phyloP scores from a whole-genome alignment of 64 coral and sea anemone genomes.

The Montipora sp. region DNA sequence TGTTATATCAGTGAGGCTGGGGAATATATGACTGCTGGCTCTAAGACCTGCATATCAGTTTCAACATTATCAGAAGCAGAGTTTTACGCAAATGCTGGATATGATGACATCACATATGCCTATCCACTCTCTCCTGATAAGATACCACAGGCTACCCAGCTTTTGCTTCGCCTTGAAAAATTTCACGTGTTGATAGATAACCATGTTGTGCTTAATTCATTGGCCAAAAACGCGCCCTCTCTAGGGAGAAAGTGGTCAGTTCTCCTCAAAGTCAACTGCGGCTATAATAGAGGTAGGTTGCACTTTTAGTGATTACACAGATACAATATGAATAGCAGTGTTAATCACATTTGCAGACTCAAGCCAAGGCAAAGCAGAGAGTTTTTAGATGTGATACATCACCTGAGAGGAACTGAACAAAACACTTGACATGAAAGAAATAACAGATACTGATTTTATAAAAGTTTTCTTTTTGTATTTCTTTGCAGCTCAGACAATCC shows the following conservation, averaged over 20 bases:
- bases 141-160: slow-evolving; percentile 71
- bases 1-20: slow-evolving; percentile 73
- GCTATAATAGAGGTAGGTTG: slow-evolving; percentile 75
- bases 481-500: too few relatives aligned
- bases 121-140: slow-evolving; percentile 88
- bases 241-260: slow-evolving; percentile 82
- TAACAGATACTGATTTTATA: too few relatives aligned
- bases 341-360: too few relatives aligned
- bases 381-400: too few relatives aligned
- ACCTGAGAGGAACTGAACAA: too few relatives aligned
- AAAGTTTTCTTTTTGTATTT: too few relatives aligned
- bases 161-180: slow-evolving; percentile 60
- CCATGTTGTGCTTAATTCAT: slow-evolving; percentile 62
- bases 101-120: slow-evolving; percentile 97
- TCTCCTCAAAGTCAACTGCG: slow-evolving; percentile 86
- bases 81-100: slow-evolving; percentile 79
- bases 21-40: slow-evolving; percentile 76
- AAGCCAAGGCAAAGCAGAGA: too few relatives aligned
- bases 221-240: slow-evolving; percentile 28
- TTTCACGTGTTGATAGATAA: slow-evolving; percentile 91
- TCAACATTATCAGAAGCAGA: slow-evolving; percentile 93
- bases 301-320: neutral
- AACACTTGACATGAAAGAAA: too few relatives aligned
- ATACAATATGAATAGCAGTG: too few relatives aligned
- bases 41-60: slow-evolving; percentile 77